Evolutionary conservation across 2,888 invertebrate species (phyloP), one percentile per base, ranked within the genome.

Genomic region (Dascillus cervinus): DNA sequence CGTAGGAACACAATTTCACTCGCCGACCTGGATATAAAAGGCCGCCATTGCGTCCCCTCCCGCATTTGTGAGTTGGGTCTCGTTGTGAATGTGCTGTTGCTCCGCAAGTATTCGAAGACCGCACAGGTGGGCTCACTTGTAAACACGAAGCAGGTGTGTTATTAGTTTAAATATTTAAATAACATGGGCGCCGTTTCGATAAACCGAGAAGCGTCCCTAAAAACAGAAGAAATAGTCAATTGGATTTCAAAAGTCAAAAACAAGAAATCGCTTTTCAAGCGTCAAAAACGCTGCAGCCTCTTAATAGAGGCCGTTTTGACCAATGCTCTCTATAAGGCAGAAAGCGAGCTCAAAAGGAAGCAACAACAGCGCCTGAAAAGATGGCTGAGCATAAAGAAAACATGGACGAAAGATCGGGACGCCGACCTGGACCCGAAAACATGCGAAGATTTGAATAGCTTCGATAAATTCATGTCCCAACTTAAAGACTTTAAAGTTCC

Each of bases 381-480:
- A 53, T 79, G 79, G 79, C 56, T 55, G 34, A 44, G 47, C 33
- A 43, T 58, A 39, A 53, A 54, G 49, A 45, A 46, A n/a, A 43
- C 36, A 11, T 40, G 41, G 39, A 33, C 29, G 28, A 22, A 19
- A n/a, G 10, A 29, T 14, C 20, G 15, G 13, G 22, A 22, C 12
- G 33, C 37, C 26, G 32, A 26, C 27, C 22, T 29, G 11, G 55
- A 56, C 32, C 37, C 43, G 17, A 32, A 44, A 34, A 49, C 46
- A 22, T 64, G 59, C 31, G 71, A 73, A 56, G 79, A 77, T 61
- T 67, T 79, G 55, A 70, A 70, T 58, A 75, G 75, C 50, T 58
- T 80, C 58, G 73, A 79, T 65, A 69, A 65, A 54, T 79, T 79
- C 63, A 78, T 80, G 70, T 70, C 68, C 47, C 70, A 77, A 61